phyloP scores from a whole-genome alignment of 2,888 invertebrate genomes.

The Meliscaeva auricollis region DNA sequence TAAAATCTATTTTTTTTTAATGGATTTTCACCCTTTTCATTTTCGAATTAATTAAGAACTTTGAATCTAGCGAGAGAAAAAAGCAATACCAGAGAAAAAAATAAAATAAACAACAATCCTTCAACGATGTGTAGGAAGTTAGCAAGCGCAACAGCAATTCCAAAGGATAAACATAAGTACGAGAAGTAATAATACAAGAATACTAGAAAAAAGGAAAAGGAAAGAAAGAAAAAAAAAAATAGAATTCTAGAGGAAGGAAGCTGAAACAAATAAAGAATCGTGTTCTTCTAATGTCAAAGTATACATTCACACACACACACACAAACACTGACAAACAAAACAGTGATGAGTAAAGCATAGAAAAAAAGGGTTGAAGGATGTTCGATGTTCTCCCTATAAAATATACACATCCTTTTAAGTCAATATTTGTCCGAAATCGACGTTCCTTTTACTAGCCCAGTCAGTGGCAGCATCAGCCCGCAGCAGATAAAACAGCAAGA shows the following conservation, averaged over 20 bases:
- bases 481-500: not conserved
- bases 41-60: conserved; percentile 72
- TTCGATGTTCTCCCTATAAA: conserved; percentile 52
- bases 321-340: not conserved
- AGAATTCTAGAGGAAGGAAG: conserved; percentile 47
- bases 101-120: not conserved
- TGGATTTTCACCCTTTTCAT: conserved; percentile 70
- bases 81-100: not conserved
- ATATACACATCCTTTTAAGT: conserved; percentile 71
- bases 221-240: conserved; percentile 14
- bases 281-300: conserved; percentile 71
- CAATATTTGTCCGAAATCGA: conserved; percentile 73
- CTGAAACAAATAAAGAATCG: conserved; percentile 60
- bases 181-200: conserved; percentile 41
- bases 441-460: conserved; percentile 34
- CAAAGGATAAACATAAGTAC: conserved; percentile 59
- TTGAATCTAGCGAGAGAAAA: conserved; percentile 36
- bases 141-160: conserved; percentile 63
- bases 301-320: conserved; percentile 14
- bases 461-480: not conserved
- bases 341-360: conserved; percentile 9
- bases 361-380: conserved; percentile 68
- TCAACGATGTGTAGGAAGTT: conserved; percentile 41
- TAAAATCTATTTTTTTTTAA: conserved; percentile 60
- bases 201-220: no score